Evolutionary conservation across 64 coral and sea anemone species (phyloP).

Genomic region (Stylophora pistillata): DNA sequence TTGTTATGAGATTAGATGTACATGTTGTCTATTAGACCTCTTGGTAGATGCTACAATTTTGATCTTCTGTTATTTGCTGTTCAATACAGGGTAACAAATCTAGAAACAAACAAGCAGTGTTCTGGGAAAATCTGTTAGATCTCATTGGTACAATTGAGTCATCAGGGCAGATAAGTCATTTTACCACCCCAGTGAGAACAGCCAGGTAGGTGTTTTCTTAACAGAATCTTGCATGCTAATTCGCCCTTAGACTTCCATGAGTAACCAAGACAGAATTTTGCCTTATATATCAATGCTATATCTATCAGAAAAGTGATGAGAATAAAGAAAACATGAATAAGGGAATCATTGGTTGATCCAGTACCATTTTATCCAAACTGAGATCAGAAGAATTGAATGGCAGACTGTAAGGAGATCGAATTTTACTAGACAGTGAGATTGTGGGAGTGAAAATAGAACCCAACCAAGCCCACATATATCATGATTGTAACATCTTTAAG

Average conservation of each 20-base stretch:
- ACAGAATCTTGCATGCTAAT: not conserved
- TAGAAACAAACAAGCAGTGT: slow-evolving; percentile 72
- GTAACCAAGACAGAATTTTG: no score
- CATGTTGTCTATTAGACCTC: not conserved
- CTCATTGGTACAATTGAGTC: slow-evolving; percentile 67
- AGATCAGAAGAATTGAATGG: no score
- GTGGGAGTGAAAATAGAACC: no score
- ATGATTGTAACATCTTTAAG: no score
- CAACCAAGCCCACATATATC: no score
- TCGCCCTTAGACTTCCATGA: no score
- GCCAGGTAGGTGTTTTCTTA: not conserved
- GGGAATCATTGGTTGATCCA: no score
- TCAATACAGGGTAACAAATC: slow-evolving; percentile 65
- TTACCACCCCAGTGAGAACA: slow-evolving; percentile 34
- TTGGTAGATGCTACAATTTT: not conserved
- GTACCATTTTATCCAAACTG: no score
- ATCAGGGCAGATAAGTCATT: not conserved
- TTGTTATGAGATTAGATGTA: no score
- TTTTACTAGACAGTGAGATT: not conserved
- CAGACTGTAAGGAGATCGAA: not conserved
- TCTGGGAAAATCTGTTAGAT: slow-evolving; percentile 79
- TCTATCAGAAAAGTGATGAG: no score
- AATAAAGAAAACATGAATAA: no score
- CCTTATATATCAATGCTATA: no score
- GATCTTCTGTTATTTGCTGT: not conserved